Evolutionary conservation across 2,888 invertebrate species (phyloP).

Genomic region (Pseudolycoriella hygida): DNA sequence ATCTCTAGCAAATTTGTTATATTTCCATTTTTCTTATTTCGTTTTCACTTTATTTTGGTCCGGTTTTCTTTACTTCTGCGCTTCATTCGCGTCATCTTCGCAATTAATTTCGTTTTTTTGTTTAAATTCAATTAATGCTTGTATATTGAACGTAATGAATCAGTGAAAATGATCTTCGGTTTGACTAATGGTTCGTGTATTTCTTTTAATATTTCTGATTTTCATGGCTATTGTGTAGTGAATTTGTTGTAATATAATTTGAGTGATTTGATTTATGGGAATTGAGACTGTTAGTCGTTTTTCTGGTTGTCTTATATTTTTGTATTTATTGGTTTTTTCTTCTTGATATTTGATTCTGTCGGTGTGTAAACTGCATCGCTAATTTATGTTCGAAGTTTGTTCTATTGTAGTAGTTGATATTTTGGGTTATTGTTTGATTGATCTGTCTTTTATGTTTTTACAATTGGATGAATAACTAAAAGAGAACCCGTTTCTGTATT

Average conservation of each 20-base stretch:
- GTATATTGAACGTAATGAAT: too few species aligned
- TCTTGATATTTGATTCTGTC: neutral
- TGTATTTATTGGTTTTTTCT: neutral
- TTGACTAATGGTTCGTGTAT: too few species aligned
- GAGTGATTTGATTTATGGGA: neutral
- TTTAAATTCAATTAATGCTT: too few species aligned
- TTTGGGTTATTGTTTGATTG: neutral
- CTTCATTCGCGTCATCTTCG: too few species aligned
- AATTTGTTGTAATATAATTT: neutral
- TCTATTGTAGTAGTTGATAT: neutral
- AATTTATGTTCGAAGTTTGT: neutral
- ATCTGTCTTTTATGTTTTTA: neutral
- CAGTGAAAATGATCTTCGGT: too few species aligned
- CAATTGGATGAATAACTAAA: too few species aligned
- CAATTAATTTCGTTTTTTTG: too few species aligned
- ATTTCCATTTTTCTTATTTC: neutral
- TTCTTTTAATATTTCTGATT: too few species aligned
- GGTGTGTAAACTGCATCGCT: conserved; percentile 7
- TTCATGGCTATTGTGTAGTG: too few species aligned
- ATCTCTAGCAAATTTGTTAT: neutral
- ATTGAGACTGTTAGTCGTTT: neutral
- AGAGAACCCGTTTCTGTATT: too few species aligned
- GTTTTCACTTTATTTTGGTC: neutral
- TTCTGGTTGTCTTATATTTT: neutral
- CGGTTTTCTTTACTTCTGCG: neutral